A percentile compares a stretch with the other conserved stretches of the same genome.
Conservation (phyloP, 2,113 vertebrate species). For the Lasiurus cinereus region DNA sequence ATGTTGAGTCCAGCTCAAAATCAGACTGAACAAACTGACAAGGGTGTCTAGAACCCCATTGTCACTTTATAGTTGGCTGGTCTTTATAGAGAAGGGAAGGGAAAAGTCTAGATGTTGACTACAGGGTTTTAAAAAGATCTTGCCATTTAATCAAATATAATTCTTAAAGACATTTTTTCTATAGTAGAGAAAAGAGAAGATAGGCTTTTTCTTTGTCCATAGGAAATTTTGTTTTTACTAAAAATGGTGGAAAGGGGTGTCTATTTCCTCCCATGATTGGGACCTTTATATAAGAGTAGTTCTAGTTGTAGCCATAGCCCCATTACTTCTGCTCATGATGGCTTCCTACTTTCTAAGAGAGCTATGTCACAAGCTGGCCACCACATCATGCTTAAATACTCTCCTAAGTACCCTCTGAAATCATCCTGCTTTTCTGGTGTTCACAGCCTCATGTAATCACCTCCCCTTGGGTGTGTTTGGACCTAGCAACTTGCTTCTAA, state of each 20-base stretch:
- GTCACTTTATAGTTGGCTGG: not conserved
- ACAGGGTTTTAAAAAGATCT: slow-evolving; percentile 9
- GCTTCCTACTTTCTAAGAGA: not conserved
- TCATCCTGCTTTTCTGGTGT: not conserved
- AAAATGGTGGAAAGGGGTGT: not conserved
- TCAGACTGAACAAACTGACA: slow-evolving; percentile 36
- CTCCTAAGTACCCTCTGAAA: not conserved
- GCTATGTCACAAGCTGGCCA: not conserved
- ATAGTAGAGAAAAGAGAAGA: not conserved
- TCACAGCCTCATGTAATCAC: not conserved
- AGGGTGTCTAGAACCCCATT: not conserved
- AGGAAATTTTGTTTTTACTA: not conserved
- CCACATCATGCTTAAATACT: too few species aligned
- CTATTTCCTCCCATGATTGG: not conserved
- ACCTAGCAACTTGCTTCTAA: not conserved
- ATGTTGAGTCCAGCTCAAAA: slow-evolving; percentile 52
- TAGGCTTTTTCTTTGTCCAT: slow-evolving; percentile 10
- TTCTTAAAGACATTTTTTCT: not conserved
- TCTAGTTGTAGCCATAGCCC: not conserved
- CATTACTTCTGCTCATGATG: not conserved
- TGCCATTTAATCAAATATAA: not conserved
- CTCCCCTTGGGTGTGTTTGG: not conserved
- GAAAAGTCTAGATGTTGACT: not conserved
- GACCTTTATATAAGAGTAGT: not conserved
- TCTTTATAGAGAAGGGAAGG: not conserved